phyloP scores from a whole-genome alignment of 2,113 vertebrate genomes.

The Pycnonotus jocosus region DNA sequence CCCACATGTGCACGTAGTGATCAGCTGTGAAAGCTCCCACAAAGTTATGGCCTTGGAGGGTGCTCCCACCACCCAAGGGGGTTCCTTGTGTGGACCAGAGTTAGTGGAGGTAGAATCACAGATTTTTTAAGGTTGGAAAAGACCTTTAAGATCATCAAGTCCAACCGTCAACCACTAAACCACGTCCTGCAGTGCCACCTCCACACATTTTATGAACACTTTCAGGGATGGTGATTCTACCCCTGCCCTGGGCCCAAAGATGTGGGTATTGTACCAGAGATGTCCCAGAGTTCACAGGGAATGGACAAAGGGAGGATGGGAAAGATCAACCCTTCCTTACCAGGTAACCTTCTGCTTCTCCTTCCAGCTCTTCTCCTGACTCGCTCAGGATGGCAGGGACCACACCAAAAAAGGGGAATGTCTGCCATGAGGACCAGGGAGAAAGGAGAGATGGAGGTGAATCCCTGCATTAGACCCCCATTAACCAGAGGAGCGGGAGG shows the following conservation, averaged over 20 bases:
- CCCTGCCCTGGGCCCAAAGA: background rate
- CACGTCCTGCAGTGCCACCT: background rate
- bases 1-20: background rate
- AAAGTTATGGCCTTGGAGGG: accelerated
- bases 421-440: slow-evolving; percentile 67
- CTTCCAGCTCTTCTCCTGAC: slow-evolving; percentile 92
- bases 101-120: background rate
- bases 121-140: background rate
- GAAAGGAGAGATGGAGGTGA: background rate
- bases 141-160: background rate
- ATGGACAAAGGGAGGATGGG: background rate
- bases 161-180: background rate
- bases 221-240: background rate
- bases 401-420: slow-evolving; percentile 95
- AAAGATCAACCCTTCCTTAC: slow-evolving; percentile 66
- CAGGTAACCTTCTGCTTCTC: slow-evolving; percentile 93
- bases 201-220: background rate
- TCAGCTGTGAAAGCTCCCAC: background rate
- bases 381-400: slow-evolving; percentile 92
- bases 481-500: background rate
- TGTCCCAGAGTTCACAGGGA: background rate
- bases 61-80: background rate
- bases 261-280: background rate
- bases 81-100: background rate
- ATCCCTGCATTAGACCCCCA: background rate